Percentiles rank a stretch among this genome's conserved stretches.
phyloP scores from a whole-genome alignment of 2,113 vertebrate species.

The Macquaria ambigua region DNA sequence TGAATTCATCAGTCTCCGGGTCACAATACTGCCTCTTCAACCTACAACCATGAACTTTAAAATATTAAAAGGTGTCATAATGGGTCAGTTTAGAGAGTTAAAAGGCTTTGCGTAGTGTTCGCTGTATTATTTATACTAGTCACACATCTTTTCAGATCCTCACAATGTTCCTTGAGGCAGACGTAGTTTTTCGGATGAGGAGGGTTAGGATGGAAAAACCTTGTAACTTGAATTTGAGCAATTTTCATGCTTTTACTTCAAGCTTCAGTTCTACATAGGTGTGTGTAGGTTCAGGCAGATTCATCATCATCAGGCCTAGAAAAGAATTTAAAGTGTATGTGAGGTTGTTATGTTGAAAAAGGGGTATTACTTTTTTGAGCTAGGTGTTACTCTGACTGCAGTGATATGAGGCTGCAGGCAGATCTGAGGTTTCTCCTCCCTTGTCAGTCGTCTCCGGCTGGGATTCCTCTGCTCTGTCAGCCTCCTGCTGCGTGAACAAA shows the following conservation, averaged over 20 bases:
- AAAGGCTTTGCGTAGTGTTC: not conserved
- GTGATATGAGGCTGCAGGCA: slow-evolving; percentile 25
- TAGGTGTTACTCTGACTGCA: slow-evolving; percentile 27
- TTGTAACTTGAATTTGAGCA: not conserved
- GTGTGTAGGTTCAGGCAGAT: not conserved
- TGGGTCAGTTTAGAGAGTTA: not conserved
- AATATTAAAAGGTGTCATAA: not conserved
- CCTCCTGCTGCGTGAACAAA: slow-evolving; percentile 67
- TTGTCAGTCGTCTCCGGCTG: slow-evolving; percentile 35
- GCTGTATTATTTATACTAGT: slow-evolving; percentile 13
- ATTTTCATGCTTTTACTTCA: not conserved
- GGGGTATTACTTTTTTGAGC: slow-evolving; percentile 10
- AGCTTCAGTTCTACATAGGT: not conserved
- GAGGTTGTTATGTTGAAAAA: not conserved
- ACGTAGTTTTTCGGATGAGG: not conserved
- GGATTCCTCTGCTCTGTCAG: slow-evolving; percentile 52
- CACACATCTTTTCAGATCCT: slow-evolving; percentile 9
- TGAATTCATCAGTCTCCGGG: not conserved
- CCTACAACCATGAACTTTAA: not conserved
- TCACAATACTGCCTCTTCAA: not conserved
- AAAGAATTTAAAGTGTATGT: not conserved
- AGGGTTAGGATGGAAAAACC: not conserved
- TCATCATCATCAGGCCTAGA: not conserved
- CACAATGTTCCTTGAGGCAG: not conserved
- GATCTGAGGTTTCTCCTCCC: slow-evolving; percentile 50